phyloP scores from a whole-genome alignment of 2,797 vertebrate genomes.

The Rhincodon typus region DNA sequence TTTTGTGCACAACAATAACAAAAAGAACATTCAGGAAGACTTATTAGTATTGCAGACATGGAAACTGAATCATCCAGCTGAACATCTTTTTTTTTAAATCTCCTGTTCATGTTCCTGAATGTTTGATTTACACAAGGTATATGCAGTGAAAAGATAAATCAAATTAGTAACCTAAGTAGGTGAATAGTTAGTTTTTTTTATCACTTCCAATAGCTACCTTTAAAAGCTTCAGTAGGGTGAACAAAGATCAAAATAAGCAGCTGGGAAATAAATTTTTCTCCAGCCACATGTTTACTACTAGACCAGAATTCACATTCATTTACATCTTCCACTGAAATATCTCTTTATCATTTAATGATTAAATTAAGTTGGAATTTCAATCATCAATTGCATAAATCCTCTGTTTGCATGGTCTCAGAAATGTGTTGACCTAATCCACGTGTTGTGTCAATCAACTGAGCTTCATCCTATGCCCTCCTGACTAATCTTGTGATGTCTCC shows the following conservation, averaged over 20 bases:
- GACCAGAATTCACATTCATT: neutral
- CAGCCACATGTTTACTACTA: neutral
- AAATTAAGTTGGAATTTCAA: neutral
- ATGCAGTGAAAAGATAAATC: neutral
- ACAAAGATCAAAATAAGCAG: neutral
- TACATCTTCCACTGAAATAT: neutral
- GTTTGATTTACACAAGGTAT: neutral
- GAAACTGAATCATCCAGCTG: neutral
- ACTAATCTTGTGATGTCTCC: neutral
- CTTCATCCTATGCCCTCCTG: neutral
- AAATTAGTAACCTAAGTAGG: neutral
- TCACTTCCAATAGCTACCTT: neutral
- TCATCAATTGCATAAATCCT: neutral
- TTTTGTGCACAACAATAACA: neutral
- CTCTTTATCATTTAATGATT: conserved; percentile 23
- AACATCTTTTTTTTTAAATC: neutral
- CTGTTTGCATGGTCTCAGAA: neutral
- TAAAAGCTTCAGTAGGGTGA: neutral
- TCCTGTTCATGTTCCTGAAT: neutral
- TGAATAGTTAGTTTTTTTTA: neutral
- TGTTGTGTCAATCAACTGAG: neutral
- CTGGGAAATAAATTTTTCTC: neutral
- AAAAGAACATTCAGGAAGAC: neutral
- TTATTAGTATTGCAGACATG: neutral
- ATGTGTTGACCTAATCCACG: neutral